A percentile compares a stretch with the other conserved stretches of the same genome.
Conservation (phyloP, 2,888 invertebrate species). For the Sarcophaga rosellei region DNA sequence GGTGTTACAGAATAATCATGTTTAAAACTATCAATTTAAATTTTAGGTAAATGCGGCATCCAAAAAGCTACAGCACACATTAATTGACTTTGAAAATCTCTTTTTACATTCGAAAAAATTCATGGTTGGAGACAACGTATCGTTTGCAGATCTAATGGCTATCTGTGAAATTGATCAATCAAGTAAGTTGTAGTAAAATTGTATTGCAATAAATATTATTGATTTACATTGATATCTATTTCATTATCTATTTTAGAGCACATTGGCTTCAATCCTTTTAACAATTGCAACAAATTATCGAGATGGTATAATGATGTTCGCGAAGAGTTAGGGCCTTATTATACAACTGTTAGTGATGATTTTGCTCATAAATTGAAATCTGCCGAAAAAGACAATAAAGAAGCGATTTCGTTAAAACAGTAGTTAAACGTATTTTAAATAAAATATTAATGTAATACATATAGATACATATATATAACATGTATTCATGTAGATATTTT, state of each 20-base stretch:
- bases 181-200: slow-evolving; percentile 81
- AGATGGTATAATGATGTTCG: slow-evolving; percentile 86
- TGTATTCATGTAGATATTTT: too few relatives aligned
- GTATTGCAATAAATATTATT: not conserved
- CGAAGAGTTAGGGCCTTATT: slow-evolving; percentile 84
- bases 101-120: slow-evolving; percentile 82
- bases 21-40: not conserved
- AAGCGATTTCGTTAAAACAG: slow-evolving; percentile 76
- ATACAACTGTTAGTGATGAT: slow-evolving; percentile 83
- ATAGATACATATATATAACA: not conserved
- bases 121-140: slow-evolving; percentile 84
- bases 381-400: slow-evolving; percentile 71
- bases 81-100: slow-evolving; percentile 84
- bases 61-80: slow-evolving; percentile 82
- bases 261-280: slow-evolving; percentile 85
- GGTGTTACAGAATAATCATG: not conserved
- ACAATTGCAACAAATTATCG: slow-evolving; percentile 84
- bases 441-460: not conserved
- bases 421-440: slow-evolving; percentile 50
- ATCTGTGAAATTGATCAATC: slow-evolving; percentile 90
- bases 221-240: not conserved
- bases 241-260: slow-evolving; percentile 82
- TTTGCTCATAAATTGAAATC: slow-evolving; percentile 76
- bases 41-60: slow-evolving; percentile 74
- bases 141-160: slow-evolving; percentile 88